phyloP scores from a whole-genome alignment of 2,797 vertebrate species.

The Phyllotis vaccarum region DNA sequence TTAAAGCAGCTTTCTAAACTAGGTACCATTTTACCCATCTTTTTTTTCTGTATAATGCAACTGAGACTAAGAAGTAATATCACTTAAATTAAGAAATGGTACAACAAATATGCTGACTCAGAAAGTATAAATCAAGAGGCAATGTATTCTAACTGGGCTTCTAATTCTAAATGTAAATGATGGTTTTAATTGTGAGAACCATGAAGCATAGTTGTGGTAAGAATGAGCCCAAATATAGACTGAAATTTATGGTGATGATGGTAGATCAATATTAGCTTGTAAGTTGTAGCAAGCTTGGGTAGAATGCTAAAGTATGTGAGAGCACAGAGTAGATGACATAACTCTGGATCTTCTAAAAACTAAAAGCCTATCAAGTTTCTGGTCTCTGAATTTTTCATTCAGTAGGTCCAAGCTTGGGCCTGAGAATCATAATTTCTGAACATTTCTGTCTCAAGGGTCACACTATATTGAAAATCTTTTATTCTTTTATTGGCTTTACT shows the following conservation, averaged over 20 bases:
- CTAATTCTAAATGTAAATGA: neutral
- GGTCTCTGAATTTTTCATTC: neutral
- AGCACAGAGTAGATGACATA: neutral
- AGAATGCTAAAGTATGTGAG: neutral
- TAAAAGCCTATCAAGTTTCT: neutral
- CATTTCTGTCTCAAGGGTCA: neutral
- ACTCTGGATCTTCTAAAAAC: neutral
- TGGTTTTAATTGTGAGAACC: neutral
- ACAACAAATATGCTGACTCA: slow-evolving; percentile 3
- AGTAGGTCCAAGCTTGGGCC: neutral
- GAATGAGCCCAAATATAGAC: neutral
- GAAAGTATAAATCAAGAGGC: neutral
- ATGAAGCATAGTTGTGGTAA: neutral
- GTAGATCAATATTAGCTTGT: no score
- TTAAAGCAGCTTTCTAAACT: neutral
- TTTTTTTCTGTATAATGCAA: slow-evolving; percentile 4
- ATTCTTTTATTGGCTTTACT: neutral
- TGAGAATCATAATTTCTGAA: neutral
- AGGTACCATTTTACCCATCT: neutral
- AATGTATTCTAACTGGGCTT: neutral
- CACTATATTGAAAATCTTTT: neutral
- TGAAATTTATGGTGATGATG: neutral
- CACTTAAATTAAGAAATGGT: neutral
- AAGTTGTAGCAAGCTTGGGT: neutral
- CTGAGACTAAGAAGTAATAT: slow-evolving; percentile 34